phyloP scores from a whole-genome alignment of 2,113 vertebrate genomes.

The Lates calcarifer region DNA sequence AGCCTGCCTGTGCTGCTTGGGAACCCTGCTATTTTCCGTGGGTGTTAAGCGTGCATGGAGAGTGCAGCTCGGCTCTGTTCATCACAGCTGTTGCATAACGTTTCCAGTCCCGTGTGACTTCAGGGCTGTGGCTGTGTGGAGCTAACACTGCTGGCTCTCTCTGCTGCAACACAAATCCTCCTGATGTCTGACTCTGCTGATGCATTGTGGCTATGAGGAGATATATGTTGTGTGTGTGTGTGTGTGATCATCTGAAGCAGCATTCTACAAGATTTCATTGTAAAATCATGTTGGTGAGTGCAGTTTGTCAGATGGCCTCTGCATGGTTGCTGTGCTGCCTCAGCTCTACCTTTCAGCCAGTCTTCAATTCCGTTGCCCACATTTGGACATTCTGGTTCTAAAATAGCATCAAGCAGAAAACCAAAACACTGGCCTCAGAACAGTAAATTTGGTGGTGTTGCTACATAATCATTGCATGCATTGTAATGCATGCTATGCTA shows the following conservation, averaged over 20 bases:
- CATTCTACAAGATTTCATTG: not conserved
- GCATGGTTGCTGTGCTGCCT: no score
- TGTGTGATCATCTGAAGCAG: constrained; percentile 4
- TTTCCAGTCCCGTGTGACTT: constrained; percentile 51
- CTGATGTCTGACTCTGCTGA: constrained; percentile 37
- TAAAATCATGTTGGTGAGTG: not conserved
- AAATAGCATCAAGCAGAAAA: no score
- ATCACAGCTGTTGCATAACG: constrained; percentile 68
- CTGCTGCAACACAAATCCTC: constrained; percentile 49
- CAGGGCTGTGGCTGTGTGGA: constrained; percentile 38
- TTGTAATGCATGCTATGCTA: no score
- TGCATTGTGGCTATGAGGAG: not conserved
- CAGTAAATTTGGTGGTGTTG: not conserved
- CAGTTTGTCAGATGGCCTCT: no score
- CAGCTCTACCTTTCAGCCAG: no score
- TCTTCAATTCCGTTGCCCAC: no score
- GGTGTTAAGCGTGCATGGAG: constrained; percentile 64
- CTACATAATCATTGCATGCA: no score
- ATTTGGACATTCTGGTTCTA: no score
- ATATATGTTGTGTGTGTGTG: not conserved
- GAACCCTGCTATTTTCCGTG: constrained; percentile 72
- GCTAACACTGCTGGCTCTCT: constrained; percentile 32
- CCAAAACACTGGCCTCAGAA: no score
- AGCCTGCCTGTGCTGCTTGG: constrained; percentile 62
- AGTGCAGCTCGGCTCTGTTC: constrained; percentile 52